These are phyloP conservation scores for Bombus breviceps DNA, from an alignment of 1,140 invertebrate species.

Conservation along the genomic window DNA sequence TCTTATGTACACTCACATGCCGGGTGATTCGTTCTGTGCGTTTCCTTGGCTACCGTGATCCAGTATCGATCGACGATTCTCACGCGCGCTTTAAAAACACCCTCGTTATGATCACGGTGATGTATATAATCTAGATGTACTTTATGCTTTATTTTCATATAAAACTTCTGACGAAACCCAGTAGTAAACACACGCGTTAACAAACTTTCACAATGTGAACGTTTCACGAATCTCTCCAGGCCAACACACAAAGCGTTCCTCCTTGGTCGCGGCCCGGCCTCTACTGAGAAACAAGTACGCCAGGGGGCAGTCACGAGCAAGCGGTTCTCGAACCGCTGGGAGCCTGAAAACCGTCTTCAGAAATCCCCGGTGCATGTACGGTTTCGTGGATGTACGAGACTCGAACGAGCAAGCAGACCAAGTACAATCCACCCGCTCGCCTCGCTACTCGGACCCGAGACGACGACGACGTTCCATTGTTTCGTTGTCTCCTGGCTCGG, in stretches of 20 bases:
- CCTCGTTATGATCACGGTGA: not conserved
- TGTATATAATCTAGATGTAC: not conserved
- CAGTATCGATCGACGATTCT: slow-evolving; percentile 30
- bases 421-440: slow-evolving; percentile 41
- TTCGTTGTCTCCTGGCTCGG: slow-evolving; percentile 47
- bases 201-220: not conserved
- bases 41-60: slow-evolving; percentile 34
- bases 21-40: not conserved
- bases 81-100: slow-evolving; percentile 27
- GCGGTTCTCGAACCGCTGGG: slow-evolving; percentile 40
- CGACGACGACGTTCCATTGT: slow-evolving; percentile 50
- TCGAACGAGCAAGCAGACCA: slow-evolving; percentile 15
- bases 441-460: slow-evolving; percentile 24
- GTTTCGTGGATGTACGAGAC: slow-evolving; percentile 22
- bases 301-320: slow-evolving; percentile 56
- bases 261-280: slow-evolving; percentile 48
- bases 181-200: not conserved
- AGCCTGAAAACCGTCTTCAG: slow-evolving; percentile 52
- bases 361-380: slow-evolving; percentile 27
- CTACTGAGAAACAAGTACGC: slow-evolving; percentile 55
- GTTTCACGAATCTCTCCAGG: not conserved
- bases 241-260: slow-evolving; percentile 47
- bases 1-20: not conserved
- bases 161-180: not conserved
- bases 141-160: not conserved